Evolutionary conservation across 2,888 invertebrate genomes (phyloP).

Genomic region (Lysandra coridon): DNA sequence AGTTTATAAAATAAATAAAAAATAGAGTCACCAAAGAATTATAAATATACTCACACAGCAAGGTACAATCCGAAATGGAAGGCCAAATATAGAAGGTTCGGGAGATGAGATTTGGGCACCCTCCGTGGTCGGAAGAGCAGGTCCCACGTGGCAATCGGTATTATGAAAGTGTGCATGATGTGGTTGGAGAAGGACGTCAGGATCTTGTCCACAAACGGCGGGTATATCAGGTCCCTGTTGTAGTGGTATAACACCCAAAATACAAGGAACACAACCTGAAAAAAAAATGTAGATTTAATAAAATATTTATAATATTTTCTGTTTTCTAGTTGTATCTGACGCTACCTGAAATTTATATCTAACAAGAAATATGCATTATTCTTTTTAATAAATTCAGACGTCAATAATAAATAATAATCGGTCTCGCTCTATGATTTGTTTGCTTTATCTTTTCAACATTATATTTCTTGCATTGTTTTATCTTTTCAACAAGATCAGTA

Average conservation of each 20-base stretch:
- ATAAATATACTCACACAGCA: constrained; percentile 57
- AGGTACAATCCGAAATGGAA: constrained; percentile 54
- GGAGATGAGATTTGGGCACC: constrained; percentile 53
- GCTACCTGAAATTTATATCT: no score
- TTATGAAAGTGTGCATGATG: constrained; percentile 62
- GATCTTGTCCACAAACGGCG: constrained; percentile 52
- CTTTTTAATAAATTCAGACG: no score
- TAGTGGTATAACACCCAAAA: constrained; percentile 62
- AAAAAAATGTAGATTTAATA: constrained; percentile 37
- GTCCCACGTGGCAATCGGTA: constrained; percentile 60
- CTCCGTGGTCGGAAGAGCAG: constrained; percentile 51
- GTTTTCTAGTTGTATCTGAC: no score
- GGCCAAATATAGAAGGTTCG: constrained; percentile 50
- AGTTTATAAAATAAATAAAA: neutral
- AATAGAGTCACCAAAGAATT: neutral
- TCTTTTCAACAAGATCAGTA: no score
- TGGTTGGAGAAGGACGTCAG: constrained; percentile 58
- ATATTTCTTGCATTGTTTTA: no score
- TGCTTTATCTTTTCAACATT: no score
- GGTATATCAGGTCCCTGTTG: constrained; percentile 59
- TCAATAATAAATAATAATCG: no score
- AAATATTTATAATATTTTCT: no score
- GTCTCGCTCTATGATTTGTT: no score
- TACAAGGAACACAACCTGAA: constrained; percentile 59
- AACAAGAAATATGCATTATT: no score